Evolutionary conservation across 2,797 vertebrate genomes (phyloP).

Genomic region (Notolepis coatsorum): DNA sequence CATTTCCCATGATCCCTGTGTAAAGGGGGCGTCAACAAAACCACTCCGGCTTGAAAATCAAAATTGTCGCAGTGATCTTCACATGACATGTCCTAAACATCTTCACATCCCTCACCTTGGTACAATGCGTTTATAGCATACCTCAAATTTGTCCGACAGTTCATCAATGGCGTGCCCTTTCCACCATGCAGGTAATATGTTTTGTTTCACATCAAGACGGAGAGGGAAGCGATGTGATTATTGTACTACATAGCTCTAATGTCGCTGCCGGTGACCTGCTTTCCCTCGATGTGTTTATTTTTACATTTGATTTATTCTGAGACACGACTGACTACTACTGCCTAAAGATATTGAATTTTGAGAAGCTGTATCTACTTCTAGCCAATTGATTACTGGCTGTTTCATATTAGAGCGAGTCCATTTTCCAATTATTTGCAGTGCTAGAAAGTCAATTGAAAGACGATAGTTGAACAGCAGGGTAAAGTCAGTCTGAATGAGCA

Average conservation of each 20-base stretch:
- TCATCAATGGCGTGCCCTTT: constrained; percentile 70
- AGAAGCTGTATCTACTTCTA: no score
- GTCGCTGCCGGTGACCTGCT: background rate
- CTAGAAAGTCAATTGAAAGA: no score
- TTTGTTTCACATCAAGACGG: background rate
- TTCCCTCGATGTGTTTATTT: background rate
- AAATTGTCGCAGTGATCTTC: constrained; percentile 15
- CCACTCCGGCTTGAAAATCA: background rate
- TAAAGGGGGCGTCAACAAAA: background rate
- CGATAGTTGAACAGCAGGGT: no score
- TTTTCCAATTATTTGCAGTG: no score
- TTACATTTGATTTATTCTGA: background rate
- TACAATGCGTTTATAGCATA: no score
- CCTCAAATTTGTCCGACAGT: background rate
- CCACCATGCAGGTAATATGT: constrained; percentile 50
- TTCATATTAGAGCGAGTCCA: no score
- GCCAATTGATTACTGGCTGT: no score
- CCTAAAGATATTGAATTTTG: no score
- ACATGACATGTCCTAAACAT: background rate
- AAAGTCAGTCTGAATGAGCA: no score
- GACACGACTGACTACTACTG: no score
- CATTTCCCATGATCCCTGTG: constrained; percentile 65
- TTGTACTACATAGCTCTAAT: background rate
- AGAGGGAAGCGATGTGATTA: background rate
- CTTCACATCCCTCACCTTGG: no score